These are phyloP conservation scores for Kuschelorhynchus macadamiae DNA, from an alignment of 2,888 invertebrate species.

Conservation along the genomic window DNA sequence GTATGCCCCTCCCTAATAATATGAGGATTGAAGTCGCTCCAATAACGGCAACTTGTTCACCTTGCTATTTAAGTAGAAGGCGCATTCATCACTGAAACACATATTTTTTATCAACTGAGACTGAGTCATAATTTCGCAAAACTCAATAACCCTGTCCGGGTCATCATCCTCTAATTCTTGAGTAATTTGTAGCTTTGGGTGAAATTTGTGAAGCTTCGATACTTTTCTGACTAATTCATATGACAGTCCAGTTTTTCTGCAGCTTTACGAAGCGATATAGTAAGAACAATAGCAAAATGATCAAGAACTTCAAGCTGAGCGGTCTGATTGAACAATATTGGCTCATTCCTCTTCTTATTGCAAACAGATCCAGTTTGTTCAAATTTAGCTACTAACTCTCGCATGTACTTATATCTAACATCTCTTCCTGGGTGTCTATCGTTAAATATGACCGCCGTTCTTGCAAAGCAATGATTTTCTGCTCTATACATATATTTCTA, in stretches of 20 bases:
- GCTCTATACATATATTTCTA: slow-evolving; percentile 8
- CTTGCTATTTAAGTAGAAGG: too few species aligned
- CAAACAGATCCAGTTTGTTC: slow-evolving; percentile 11
- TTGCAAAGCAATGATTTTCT: slow-evolving; percentile 3
- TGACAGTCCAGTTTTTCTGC: slow-evolving; percentile 5
- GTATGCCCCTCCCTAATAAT: too few species aligned
- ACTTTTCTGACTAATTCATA: too few species aligned
- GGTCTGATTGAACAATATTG: background rate
- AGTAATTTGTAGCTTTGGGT: too few species aligned
- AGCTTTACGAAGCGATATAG: slow-evolving; percentile 8
- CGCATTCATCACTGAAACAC: too few species aligned
- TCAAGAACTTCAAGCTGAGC: slow-evolving; percentile 15
- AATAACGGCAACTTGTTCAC: too few species aligned
- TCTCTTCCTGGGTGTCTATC: background rate
- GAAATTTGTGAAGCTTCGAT: too few species aligned
- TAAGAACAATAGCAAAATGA: slow-evolving; percentile 9
- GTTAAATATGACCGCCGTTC: slow-evolving; percentile 2
- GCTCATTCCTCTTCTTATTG: background rate
- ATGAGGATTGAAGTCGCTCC: too few species aligned
- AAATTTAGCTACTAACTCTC: slow-evolving; percentile 11
- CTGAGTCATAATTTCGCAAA: too few species aligned
- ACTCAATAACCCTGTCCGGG: too few species aligned
- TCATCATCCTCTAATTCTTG: too few species aligned
- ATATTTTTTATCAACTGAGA: too few species aligned
- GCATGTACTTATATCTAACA: slow-evolving; percentile 6